These are phyloP conservation scores for Platycheirus albimanus DNA, from an alignment of 2,888 invertebrate genomes.

Conservation along the genomic window DNA sequence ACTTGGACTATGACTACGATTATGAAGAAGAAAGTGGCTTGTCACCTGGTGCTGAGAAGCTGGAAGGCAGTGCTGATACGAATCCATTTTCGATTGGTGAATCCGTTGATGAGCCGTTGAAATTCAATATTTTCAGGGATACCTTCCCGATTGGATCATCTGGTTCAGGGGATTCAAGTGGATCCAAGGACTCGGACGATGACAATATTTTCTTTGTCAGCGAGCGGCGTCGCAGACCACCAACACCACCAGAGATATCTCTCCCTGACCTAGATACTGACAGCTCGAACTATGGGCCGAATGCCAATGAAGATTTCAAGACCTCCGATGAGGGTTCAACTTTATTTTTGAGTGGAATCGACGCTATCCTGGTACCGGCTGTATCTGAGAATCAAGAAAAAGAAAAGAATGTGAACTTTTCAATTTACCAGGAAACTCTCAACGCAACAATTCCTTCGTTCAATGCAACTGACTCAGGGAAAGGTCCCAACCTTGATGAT, in stretches of 20 bases:
- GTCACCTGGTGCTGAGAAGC: conserved; percentile 46
- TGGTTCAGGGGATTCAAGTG: conserved; percentile 57
- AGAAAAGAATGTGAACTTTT: conserved; percentile 46
- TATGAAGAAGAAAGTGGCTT: conserved; percentile 58
- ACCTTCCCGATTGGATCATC: conserved; percentile 78
- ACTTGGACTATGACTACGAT: conserved; percentile 79
- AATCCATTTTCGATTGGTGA: conserved; percentile 32
- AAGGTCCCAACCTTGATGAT: conserved; percentile 45
- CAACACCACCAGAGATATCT: conserved; percentile 18
- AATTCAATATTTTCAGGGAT: conserved; percentile 81
- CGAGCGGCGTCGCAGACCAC: conserved; percentile 58
- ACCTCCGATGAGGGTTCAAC: conserved; percentile 47
- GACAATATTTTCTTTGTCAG: conserved; percentile 71
- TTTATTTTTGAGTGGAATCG: conserved; percentile 76
- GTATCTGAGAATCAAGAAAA: conserved; percentile 31
- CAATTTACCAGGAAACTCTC: conserved; percentile 33
- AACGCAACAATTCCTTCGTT: conserved; percentile 43
- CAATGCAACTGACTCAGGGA: conserved; percentile 31
- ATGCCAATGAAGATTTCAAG: conserved; percentile 10
- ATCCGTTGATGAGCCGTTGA: conserved; percentile 79
- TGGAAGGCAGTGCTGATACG: conserved; percentile 42
- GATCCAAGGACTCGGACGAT: conserved; percentile 48
- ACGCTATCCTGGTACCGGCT: conserved; percentile 80
- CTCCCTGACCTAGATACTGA: conserved; percentile 49
- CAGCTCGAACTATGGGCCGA: conserved; percentile 27